phyloP scores from a whole-genome alignment of 2,888 invertebrate genomes.

The Stictocephala bisonia region DNA sequence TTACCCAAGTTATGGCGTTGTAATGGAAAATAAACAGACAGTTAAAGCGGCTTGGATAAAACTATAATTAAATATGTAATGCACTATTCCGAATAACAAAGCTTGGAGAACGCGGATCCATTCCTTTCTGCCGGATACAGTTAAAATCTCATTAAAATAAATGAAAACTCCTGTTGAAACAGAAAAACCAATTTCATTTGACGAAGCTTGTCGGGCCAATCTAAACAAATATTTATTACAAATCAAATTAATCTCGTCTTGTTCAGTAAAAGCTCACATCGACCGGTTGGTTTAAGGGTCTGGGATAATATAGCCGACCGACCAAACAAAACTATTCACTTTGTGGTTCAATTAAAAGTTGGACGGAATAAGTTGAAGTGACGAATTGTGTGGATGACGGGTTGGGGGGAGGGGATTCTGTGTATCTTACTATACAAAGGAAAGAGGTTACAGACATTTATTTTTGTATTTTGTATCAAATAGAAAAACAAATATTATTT shows the following conservation, averaged over 20 bases:
- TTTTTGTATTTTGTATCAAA: too few relatives aligned
- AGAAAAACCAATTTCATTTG: constrained; percentile 41
- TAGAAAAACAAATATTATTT: too few relatives aligned
- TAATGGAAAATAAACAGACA: too few relatives aligned
- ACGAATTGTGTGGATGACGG: neutral
- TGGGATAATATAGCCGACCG: constrained; percentile 46
- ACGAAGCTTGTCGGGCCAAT: constrained; percentile 38
- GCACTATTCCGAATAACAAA: too few relatives aligned
- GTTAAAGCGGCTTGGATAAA: too few relatives aligned
- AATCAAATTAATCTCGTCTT: constrained; percentile 39
- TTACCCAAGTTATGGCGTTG: too few relatives aligned
- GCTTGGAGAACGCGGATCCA: too few relatives aligned
- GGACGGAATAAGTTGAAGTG: constrained; percentile 26
- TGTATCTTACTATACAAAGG: too few relatives aligned
- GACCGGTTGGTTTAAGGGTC: constrained; percentile 51
- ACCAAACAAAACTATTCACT: constrained; percentile 40
- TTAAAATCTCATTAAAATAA: constrained; percentile 41
- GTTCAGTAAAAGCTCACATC: constrained; percentile 40
- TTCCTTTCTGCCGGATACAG: too few relatives aligned
- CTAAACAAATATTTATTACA: constrained; percentile 42
- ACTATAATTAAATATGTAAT: too few relatives aligned
- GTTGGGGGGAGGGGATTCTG: too few relatives aligned
- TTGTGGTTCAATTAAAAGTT: constrained; percentile 43
- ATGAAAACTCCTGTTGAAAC: constrained; percentile 38
- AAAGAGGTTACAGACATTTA: too few relatives aligned